phyloP scores from a whole-genome alignment of 2,113 vertebrate species.

The Piliocolobus tephrosceles region DNA sequence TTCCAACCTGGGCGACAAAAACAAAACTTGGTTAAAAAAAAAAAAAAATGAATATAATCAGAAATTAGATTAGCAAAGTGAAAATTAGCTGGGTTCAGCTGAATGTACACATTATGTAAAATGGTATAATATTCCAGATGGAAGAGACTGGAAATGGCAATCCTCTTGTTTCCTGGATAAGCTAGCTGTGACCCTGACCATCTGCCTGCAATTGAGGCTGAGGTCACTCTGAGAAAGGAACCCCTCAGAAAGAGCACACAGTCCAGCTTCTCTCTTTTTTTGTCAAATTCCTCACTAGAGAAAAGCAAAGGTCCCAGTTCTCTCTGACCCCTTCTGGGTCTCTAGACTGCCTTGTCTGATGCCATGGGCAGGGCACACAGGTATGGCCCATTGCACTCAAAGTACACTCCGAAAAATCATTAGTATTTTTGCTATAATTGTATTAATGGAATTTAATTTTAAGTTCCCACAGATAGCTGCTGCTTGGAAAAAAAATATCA shows the following conservation, averaged over 20 bases:
- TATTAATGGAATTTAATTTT: constrained; percentile 36
- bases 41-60: background rate
- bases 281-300: background rate
- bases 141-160: background rate
- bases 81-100: background rate
- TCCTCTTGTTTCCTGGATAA: background rate
- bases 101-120: background rate
- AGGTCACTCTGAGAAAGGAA: background rate
- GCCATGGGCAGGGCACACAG: accelerated
- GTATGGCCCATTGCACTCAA: background rate
- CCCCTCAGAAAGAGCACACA: background rate
- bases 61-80: background rate
- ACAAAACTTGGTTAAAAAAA: background rate
- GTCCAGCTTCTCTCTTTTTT: background rate
- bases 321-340: background rate
- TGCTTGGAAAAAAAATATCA: background rate
- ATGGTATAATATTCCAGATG: constrained; percentile 44
- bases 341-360: background rate
- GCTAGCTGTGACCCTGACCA: background rate
- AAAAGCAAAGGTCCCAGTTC: background rate
- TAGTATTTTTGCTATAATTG: constrained; percentile 5
- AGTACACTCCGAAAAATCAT: background rate
- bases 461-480: constrained; percentile 7
- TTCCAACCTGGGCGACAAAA: too few relatives aligned
- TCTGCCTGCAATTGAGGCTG: background rate